phyloP scores from a whole-genome alignment of 2,113 vertebrate genomes.

The Microcebus lehilahytsara region DNA sequence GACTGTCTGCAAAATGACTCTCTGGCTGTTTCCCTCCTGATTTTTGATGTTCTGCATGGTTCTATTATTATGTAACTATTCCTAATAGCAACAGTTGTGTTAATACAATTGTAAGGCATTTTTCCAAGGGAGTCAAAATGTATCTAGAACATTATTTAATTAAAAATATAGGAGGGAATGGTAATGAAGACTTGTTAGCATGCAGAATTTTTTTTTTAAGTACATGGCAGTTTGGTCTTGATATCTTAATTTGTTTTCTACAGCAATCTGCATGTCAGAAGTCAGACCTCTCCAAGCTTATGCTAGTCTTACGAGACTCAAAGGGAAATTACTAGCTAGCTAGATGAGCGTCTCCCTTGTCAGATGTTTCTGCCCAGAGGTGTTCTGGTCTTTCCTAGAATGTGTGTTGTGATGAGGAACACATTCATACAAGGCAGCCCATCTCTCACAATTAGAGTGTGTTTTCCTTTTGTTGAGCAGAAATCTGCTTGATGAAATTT shows the following conservation, averaged over 20 bases:
- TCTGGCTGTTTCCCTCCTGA: background rate
- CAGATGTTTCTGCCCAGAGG: background rate
- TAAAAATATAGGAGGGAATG: background rate
- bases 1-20: background rate
- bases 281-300: background rate
- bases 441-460: background rate
- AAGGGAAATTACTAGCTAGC: background rate
- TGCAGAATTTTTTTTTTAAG: background rate
- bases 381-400: background rate
- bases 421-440: background rate
- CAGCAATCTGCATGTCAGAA: background rate
- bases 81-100: background rate
- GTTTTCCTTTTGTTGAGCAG: background rate
- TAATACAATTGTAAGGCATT: background rate
- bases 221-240: slow-evolving; percentile 38
- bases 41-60: background rate
- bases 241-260: slow-evolving; percentile 26
- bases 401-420: background rate
- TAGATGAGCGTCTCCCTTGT: background rate
- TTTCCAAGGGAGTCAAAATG: background rate
- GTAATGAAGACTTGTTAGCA: background rate
- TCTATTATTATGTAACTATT: background rate
- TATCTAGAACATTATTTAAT: background rate
- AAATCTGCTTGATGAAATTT: background rate
- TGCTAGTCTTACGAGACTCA: background rate